Evolutionary conservation across 2,113 vertebrate species (phyloP).

Genomic region (Megaleporinus macrocephalus): DNA sequence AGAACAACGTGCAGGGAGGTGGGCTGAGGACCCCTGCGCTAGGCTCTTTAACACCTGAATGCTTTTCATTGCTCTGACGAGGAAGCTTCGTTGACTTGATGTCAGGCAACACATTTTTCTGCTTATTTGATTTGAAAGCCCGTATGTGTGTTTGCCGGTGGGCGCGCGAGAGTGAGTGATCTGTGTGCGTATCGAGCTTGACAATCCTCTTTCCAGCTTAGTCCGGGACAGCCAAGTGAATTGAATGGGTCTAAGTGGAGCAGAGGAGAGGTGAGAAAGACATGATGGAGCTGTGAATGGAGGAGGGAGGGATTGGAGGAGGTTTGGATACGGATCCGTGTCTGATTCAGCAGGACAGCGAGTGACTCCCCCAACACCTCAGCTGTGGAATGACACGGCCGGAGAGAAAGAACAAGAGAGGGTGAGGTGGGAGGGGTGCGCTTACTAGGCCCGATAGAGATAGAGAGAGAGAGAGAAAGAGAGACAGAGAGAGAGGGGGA

Average conservation of each 20-base stretch:
- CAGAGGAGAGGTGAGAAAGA: not conserved
- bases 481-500: not conserved
- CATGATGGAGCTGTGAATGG: conserved; percentile 24
- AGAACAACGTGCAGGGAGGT: not conserved
- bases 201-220: conserved; percentile 39
- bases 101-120: not conserved
- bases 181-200: conserved; percentile 3
- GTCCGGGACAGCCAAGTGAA: not conserved
- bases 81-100: not conserved
- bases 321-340: not conserved
- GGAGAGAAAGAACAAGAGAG: conserved; percentile 10
- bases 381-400: not conserved
- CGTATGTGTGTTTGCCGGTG: not conserved
- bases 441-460: not conserved
- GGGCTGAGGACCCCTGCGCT: not conserved
- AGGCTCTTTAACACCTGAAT: not conserved
- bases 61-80: not conserved
- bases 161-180: conserved; percentile 54
- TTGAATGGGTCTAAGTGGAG: not conserved
- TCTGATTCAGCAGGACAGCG: not conserved
- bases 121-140: not conserved
- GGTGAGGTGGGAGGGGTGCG: not conserved
- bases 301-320: not conserved
- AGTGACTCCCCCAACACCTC: not conserved
- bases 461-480: not conserved